Base-by-base conservation (phyloP, 1,140 invertebrate genomes). In the Habropoda laboriosa region DNA sequence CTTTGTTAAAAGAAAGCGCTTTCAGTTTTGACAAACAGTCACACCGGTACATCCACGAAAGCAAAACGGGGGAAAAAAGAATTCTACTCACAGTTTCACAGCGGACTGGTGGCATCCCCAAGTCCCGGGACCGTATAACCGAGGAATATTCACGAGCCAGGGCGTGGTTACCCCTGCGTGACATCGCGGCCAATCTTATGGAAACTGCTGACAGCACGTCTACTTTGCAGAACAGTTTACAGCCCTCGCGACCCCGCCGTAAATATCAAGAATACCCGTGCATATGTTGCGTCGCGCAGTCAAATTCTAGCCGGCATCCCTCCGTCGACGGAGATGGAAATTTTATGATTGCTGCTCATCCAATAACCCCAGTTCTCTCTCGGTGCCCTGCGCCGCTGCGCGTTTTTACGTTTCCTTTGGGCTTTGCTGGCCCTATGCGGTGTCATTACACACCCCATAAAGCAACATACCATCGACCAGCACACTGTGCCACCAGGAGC, bases 361-460 rank as follows among this genome's bases (percentile, higher is more conserved):
- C 83, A 72, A 80, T 80, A 76, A 85, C 53, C 82, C 86, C 79
- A 30, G 38, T 45, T 57, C 13, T 72, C 12, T 45, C n/a, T 45
- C 57, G 16, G 30, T 40, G 49, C 47, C 42, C 57, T 40, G 45
- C 38, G 60, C 61, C 63, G 55, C 51, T 73, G 70, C 70, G 8
- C 64, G 66, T 67, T 88, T 89, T 88, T 89, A 88, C 88, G 87
- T 86, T 80, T 89, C 88, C 88, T 88, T 77, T 88, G 88, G 88
- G 88, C 79, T 86, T 88, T 88, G 64, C 71, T 58, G 38, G 70
- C 78, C 84, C 82, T 79, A 76, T 79, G 77, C 82, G 79, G 85
- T 82, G 74, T 75, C 75, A 83, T 88, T 88, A 86, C 84, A 86
- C 86, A 88, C 86, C 87, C 86, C 87, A 87, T 88, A 88, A 88